Base-by-base conservation (phyloP, 2,888 invertebrate genomes). In the Volucella inflata region DNA sequence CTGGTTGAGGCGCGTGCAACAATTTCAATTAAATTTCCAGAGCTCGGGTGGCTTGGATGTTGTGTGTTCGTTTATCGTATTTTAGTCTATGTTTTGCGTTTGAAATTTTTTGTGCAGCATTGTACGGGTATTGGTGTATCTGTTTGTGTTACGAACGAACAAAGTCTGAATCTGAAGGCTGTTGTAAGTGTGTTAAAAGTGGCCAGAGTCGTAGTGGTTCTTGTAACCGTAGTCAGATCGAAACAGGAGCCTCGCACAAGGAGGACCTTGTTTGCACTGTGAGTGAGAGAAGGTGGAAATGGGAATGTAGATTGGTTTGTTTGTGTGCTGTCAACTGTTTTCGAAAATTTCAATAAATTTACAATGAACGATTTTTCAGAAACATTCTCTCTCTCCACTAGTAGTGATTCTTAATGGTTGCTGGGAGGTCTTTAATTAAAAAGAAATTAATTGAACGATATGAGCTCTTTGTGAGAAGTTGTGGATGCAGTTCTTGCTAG, bases 1-100 rank as follows among this genome's bases (percentile, higher is more conserved):
- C 67, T 67, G 64, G 79, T 65, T 65, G 71, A 75, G 80, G 71
- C 76, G 75, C 80, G 85, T 85, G 76, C 67, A 76, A 80, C 76
- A 80, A 85, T 85, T 80, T 85, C 80, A 85, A 85, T 85, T 85
- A 85, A 85, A 76, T 85, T 80, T 85, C 80, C 60, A 53, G 78
- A 4, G 30, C 30, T n/a, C 4, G 30, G 0, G 30, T 6, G 30
- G 30, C 6, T 6, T 30, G 51, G 46, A 8, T 30, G 1, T 30
- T 80, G 50, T 80, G 68, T 10, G 46, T 9, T 21, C 46, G 72
- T 65, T 40, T 70, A 68, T 70, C 60, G 65, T 60, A 70, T 71
- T 84, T 75, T 65, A 67, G 67, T 72, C 51, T 42, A 70, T 21
- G 64, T 46, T 76, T 78, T 67, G 9, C 57, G 14, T 71, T 50